Percentiles rank a stretch among this genome's conserved stretches.
phyloP scores from a whole-genome alignment of 2,888 invertebrate genomes.

The Nysson spinosus region DNA sequence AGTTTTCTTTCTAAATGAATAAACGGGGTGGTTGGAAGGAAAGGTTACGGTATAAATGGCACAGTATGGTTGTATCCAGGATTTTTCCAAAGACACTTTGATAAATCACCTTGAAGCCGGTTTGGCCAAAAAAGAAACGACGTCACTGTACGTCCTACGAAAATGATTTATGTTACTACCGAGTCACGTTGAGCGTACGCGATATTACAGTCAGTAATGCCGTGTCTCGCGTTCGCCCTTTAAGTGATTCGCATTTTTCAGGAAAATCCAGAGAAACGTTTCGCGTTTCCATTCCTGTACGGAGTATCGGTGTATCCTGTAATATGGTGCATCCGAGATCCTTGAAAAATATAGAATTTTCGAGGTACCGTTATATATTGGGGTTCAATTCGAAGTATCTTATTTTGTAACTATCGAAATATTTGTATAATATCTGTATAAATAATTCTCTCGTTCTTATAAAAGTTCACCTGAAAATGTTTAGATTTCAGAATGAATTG shows the following conservation, averaged over 20 bases:
- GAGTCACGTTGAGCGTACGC: conserved; percentile 12
- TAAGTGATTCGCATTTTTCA: not conserved
- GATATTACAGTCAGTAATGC: conserved; percentile 1
- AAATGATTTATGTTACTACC: conserved; percentile 40
- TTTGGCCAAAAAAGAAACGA: conserved; percentile 10
- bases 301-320: no score
- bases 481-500: no score
- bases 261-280: no score
- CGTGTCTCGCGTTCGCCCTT: not conserved
- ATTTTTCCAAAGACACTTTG: conserved; percentile 29
- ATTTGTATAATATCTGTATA: no score
- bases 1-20: conserved; percentile 8
- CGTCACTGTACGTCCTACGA: not conserved
- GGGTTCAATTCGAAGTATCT: no score
- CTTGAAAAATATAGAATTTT: no score
- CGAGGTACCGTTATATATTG: no score
- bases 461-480: no score
- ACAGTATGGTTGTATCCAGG: conserved; percentile 3
- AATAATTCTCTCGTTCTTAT: no score
- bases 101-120: conserved; percentile 26
- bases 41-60: not conserved
- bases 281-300: not conserved
- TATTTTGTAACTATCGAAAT: no score
- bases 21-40: conserved; percentile 2
- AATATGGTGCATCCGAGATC: no score